Evolutionary conservation across 2,113 vertebrate species (phyloP), one percentile per base, ranked within the genome.

Genomic region (Phrynocephalus versicolor): DNA sequence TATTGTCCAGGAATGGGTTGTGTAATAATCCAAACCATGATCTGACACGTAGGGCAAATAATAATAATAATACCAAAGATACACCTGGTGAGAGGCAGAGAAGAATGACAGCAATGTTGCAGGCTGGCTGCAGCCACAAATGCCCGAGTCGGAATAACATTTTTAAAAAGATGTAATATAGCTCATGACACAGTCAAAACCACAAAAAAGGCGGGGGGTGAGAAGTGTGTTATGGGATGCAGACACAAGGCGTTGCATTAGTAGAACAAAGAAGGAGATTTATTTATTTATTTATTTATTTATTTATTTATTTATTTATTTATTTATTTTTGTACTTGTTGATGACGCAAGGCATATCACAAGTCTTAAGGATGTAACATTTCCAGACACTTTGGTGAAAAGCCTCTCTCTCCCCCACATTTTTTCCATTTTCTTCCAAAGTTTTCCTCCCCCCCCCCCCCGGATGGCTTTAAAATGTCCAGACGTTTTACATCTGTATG

Each of bases 41-140:
- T 83, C 71, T 81, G 89, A 90, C 27, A 39, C 0, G 0, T 57
- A 89, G 73, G 81, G 62, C 85, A 83, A 90, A 91, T n/a, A n/a
- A n/a, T n/a, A n/a, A n/a, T n/a, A n/a, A n/a, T n/a, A 91, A 87
- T 90, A 90, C 94, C 93, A 92, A 93, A 92, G 84, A 83, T n/a
- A 80, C 90, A 88, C 84, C 91, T 93, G 91, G 90, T 92, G 92
- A 80, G 27, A 69, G 74, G 39, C 82, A 41, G 80, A 89, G 84
- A 89, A 3, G 80, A 87, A 64, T 55, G 18, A 86, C 88, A 65
- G n/a, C 0, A 0, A 74, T 83, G 65, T 80, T 91, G 88, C 79
- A 88, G 74, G 87, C 55, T 0, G 0, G 83, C 82, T 85, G 88
- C 85, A 88, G 73, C 37, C 92, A 93, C 82, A 85, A 83, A 73